Evolutionary conservation across 2,888 invertebrate genomes (phyloP).

Genomic region (Linhomoeus sp.): DNA sequence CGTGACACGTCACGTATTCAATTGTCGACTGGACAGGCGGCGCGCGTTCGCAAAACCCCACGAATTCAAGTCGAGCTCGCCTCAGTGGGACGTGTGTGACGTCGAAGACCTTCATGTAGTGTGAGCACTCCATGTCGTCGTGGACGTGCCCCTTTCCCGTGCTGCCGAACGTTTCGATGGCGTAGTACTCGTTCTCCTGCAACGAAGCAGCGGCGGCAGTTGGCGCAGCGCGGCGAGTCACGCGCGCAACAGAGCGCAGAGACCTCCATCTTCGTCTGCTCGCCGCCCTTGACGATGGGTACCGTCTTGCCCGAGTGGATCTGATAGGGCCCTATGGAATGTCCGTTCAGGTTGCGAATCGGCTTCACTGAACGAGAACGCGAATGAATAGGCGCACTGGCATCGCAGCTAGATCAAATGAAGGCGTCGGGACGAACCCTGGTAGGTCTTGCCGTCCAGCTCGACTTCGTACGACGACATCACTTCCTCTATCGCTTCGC

Average conservation of each 20-base stretch:
- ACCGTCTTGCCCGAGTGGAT: constrained; percentile 86
- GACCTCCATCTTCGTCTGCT: constrained; percentile 80
- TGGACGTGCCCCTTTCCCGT: constrained; percentile 73
- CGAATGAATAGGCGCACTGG: neutral
- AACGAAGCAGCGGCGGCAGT: neutral
- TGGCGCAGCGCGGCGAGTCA: no score
- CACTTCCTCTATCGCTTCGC: constrained; percentile 85
- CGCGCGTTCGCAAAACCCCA: neutral
- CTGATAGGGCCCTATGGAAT: constrained; percentile 92
- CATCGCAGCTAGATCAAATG: no score
- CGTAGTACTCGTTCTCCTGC: constrained; percentile 85
- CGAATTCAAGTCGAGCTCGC: no score
- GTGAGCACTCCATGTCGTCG: constrained; percentile 97
- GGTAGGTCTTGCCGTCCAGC: constrained; percentile 81
- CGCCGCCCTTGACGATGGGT: constrained; percentile 95
- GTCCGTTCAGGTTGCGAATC: constrained; percentile 92
- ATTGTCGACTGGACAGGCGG: no score
- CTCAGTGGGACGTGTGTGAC: constrained; percentile 67
- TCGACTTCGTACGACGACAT: constrained; percentile 99
- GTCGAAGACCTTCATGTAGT: constrained; percentile 98
- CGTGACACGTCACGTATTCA: no score
- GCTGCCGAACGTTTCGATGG: constrained; percentile 97
- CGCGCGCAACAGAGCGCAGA: no score
- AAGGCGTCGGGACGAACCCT: no score
- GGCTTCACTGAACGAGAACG: constrained; percentile 48